phyloP scores from a whole-genome alignment of 2,113 vertebrate species.

The Triplophysa tibetana region DNA sequence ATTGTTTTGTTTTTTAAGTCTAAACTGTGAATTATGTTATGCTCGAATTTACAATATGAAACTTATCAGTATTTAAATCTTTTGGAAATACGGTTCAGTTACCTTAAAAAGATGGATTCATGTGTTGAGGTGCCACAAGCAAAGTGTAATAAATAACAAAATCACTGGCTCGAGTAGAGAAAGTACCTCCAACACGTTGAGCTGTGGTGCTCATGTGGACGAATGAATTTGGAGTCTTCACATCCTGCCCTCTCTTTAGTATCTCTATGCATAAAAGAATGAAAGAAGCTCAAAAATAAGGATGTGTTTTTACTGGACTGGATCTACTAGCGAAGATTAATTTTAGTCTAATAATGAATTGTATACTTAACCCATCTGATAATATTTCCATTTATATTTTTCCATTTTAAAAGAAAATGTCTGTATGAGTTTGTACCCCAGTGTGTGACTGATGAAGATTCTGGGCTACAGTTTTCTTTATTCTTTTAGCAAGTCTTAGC shows the following conservation, averaged over 20 bases:
- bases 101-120: neutral
- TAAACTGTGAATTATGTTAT: constrained; percentile 1
- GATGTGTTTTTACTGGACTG: constrained; percentile 1
- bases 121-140: neutral
- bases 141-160: neutral
- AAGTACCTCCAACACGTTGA: neutral
- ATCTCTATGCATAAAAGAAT: neutral
- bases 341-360: neutral
- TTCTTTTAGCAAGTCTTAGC: neutral
- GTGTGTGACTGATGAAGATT: neutral
- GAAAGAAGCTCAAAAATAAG: neutral
- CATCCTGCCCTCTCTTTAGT: neutral
- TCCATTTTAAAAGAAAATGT: neutral
- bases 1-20: neutral
- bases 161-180: neutral
- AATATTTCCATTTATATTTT: neutral
- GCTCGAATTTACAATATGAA: constrained; percentile 11
- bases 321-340: neutral
- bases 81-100: neutral
- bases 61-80: neutral
- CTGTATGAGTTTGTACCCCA: neutral
- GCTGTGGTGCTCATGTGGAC: neutral
- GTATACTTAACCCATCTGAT: neutral
- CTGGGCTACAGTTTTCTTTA: neutral
- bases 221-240: neutral